Base-by-base conservation (phyloP, 2,113 vertebrate genomes). In the Perca flavescens region DNA sequence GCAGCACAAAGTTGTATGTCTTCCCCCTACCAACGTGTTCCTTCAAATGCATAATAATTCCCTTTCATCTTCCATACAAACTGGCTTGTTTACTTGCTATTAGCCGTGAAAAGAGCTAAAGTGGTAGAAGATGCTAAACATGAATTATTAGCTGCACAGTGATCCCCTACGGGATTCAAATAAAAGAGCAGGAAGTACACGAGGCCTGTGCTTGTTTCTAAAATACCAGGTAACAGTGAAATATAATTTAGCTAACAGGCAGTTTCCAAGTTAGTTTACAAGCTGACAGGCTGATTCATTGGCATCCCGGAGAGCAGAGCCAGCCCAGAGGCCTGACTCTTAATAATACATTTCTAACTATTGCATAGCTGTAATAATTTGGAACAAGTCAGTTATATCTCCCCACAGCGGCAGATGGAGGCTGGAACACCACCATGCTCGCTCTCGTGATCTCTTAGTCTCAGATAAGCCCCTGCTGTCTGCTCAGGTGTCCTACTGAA, bases 241-340 rank as follows among this genome's bases (percentile, higher is more conserved):
- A 21, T 34, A 46, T 50, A 60, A 60, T 63, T 62, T 13, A 40
- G 64, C 75, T 69, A 70, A 79, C 71, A 76, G 54, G 63, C 83
- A 72, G 70, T 79, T 79, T 78, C 79, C 62, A 80, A 68, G 54
- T 71, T 64, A 53, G 57, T 64, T 81, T 53, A 52, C 71, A 73
- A 63, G 54, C 75, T 36, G 40, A 61, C 71, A 76, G 64, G 66
- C 68, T 4, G 11, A 77, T 74, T 86, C 76, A 87, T 91, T 82
- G 83, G 76, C 65, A 83, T 86, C 83, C 73, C 5, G 12, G 65
- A 46, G 75, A 84, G 71, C 76, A 52, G 71, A 75, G 64, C 31
- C 52, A 22, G 66, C 69, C 69, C 54, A 72, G 13, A 52, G 82
- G 62, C 58, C 76, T 14, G 31, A 80, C 67, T 87, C 65, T 4